Evolutionary conservation across 2,888 invertebrate species (phyloP).

Genomic region (Anagyrus pseudococci): DNA sequence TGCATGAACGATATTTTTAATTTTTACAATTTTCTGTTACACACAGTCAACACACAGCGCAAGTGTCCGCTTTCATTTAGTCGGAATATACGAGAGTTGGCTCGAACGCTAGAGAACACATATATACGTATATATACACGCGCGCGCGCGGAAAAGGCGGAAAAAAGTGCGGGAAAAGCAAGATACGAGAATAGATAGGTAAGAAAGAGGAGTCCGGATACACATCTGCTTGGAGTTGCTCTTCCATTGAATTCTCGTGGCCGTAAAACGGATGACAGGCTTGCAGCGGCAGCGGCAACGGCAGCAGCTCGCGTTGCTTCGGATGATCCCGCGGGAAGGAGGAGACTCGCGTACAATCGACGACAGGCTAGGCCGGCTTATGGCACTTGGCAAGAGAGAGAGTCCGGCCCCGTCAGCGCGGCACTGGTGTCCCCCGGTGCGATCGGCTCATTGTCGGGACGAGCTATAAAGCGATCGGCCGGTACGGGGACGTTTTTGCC

Average conservation of each 20-base stretch:
- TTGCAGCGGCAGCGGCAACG: constrained; percentile 1
- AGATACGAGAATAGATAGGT: constrained; percentile 30
- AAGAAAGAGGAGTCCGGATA: constrained; percentile 27
- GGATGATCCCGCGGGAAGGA: background rate
- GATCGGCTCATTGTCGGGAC: constrained; percentile 6
- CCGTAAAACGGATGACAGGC: constrained; percentile 40
- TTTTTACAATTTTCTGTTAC: too few species aligned
- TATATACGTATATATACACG: background rate
- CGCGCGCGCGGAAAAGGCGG: background rate
- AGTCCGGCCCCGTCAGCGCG: too few species aligned
- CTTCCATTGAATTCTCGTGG: constrained; percentile 50
- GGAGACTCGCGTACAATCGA: constrained; percentile 48
- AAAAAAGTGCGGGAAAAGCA: constrained; percentile 1
- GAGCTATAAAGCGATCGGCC: constrained; percentile 11
- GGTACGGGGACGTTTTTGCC: constrained; percentile 11
- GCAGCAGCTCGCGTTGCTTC: background rate
- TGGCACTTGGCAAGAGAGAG: constrained; percentile 31
- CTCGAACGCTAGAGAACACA: too few species aligned
- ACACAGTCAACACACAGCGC: too few species aligned
- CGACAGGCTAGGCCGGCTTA: constrained; percentile 51
- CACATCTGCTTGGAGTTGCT: constrained; percentile 41
- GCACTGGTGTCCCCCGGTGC: too few species aligned
- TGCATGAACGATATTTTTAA: too few species aligned
- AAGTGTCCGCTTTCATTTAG: too few species aligned
- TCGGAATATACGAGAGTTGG: too few species aligned